Base-by-base conservation (phyloP, 37 sponge, comb jelly and placozoan species). In the Diacarnus erythraeanus region DNA sequence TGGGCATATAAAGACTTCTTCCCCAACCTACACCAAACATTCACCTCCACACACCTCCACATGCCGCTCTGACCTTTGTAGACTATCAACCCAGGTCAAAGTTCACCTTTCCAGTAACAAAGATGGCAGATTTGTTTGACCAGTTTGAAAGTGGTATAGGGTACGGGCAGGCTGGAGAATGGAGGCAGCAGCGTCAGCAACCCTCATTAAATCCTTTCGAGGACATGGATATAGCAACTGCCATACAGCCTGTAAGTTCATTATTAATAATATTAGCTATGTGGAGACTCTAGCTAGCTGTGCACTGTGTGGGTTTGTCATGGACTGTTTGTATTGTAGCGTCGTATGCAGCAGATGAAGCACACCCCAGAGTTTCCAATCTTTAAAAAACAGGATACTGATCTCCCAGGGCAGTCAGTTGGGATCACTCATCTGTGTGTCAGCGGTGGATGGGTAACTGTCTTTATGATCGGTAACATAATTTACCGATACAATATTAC, bases 391-490 rank as follows among this genome's bases (percentile, higher is more conserved):
- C 67, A 79, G 37, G 86, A 86, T 40, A 40, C 72, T 0, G 54
- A 69, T 5, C 30, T 82, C 43, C 41, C 60, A 21, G 39, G 38
- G 17, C 33, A 43, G 26, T 40, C 74, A 2, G 42, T 36, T 29
- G 84, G 69, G n/a, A 87, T 87, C 77, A 76, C 71, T 17, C 72
- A 80, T 40, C 23, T 87, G 41, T 36, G 44, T 23, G 81, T 75
- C 64, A 81, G 72, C 26, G 80, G 74, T 44, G 59, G 64, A 40
- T 57, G 59, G 54, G 70, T 69, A 25, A 76, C 81, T 18, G 43
- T 80, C 2, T 70, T 78, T 42, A 69, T 76, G 42, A 37, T 70
- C 2, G 81, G 81, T 34, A 87, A 87, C 81, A 60, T 80, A 27
- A 80, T 87, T 38, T 76, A 42, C 33, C 78, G 87, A 0, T 87